These are phyloP conservation scores for Gryon sp. DNA, from an alignment of 1,140 invertebrate species.

Conservation along the genomic window DNA sequence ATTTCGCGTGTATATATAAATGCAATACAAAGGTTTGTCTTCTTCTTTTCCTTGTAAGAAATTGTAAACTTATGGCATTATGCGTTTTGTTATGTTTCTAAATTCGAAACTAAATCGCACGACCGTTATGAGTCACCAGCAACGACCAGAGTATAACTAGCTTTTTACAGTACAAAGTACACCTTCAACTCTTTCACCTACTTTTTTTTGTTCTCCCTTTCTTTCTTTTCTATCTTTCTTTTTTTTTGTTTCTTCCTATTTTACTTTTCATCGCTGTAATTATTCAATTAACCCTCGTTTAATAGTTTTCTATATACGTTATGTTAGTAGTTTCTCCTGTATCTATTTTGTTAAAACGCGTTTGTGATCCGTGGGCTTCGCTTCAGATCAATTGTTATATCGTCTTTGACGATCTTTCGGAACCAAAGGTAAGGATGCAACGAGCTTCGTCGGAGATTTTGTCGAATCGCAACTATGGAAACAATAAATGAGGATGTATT, in stretches of 20 bases:
- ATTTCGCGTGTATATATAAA: slow-evolving; percentile 63
- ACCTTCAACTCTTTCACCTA: slow-evolving; percentile 69
- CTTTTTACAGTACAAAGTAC: slow-evolving; percentile 80
- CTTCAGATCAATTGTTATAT: slow-evolving; percentile 71
- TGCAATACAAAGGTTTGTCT: slow-evolving; percentile 60
- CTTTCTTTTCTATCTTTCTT: slow-evolving; percentile 8
- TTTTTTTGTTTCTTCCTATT: neutral
- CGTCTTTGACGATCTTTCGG: slow-evolving; percentile 71
- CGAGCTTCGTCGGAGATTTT: too few relatives aligned
- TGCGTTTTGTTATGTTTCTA: slow-evolving; percentile 20
- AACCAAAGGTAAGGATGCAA: slow-evolving; percentile 72
- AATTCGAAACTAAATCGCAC: slow-evolving; percentile 43
- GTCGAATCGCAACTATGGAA: too few relatives aligned
- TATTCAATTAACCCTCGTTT: slow-evolving; percentile 47
- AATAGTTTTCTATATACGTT: slow-evolving; percentile 35
- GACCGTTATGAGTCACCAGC: slow-evolving; percentile 76
- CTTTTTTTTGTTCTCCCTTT: neutral
- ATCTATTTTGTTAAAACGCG: slow-evolving; percentile 65
- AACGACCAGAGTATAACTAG: slow-evolving; percentile 79
- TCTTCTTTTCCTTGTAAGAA: slow-evolving; percentile 15
- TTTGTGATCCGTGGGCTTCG: slow-evolving; percentile 37
- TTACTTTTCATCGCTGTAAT: slow-evolving; percentile 29
- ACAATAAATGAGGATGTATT: too few relatives aligned
- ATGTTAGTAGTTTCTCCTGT: slow-evolving; percentile 27
- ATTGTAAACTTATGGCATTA: slow-evolving; percentile 42